phyloP scores from a whole-genome alignment of 1,140 invertebrate species.

The Lanistes nyassanus region DNA sequence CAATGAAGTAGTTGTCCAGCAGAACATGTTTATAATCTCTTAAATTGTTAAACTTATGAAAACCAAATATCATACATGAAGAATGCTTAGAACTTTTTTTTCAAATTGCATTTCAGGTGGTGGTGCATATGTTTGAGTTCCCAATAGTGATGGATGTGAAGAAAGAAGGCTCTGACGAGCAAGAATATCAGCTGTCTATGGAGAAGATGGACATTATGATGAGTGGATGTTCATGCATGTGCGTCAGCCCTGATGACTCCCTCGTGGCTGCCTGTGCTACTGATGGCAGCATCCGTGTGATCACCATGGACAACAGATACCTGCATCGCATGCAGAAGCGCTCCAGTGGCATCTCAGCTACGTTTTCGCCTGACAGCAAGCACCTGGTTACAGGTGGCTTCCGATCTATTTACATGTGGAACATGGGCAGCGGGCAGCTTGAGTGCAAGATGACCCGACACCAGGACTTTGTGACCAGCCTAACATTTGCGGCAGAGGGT shows the following conservation, averaged over 20 bases:
- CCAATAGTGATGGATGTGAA: conserved; percentile 39
- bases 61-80: too few species aligned
- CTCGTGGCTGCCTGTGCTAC: conserved; percentile 39
- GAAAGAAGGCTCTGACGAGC: conserved; percentile 1
- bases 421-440: conserved; percentile 32
- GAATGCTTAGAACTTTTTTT: too few species aligned
- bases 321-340: conserved; percentile 41
- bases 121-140: conserved; percentile 49
- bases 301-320: conserved; percentile 41
- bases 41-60: too few species aligned
- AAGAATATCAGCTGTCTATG: conserved; percentile 10
- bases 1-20: too few species aligned
- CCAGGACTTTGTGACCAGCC: conserved; percentile 41
- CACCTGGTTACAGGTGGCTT: conserved; percentile 43
- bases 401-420: conserved; percentile 51
- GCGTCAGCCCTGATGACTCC: conserved; percentile 42
- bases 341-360: conserved; percentile 36
- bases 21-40: too few species aligned
- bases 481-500: conserved; percentile 42
- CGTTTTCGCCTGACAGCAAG: conserved; percentile 42
- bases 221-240: conserved; percentile 35
- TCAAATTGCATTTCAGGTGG: conserved; percentile 37
- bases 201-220: conserved; percentile 46
- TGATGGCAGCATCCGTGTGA: conserved; percentile 46
- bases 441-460: conserved; percentile 47